phyloP scores from a whole-genome alignment of 2,113 vertebrate species.

The Camelus dromedarius region DNA sequence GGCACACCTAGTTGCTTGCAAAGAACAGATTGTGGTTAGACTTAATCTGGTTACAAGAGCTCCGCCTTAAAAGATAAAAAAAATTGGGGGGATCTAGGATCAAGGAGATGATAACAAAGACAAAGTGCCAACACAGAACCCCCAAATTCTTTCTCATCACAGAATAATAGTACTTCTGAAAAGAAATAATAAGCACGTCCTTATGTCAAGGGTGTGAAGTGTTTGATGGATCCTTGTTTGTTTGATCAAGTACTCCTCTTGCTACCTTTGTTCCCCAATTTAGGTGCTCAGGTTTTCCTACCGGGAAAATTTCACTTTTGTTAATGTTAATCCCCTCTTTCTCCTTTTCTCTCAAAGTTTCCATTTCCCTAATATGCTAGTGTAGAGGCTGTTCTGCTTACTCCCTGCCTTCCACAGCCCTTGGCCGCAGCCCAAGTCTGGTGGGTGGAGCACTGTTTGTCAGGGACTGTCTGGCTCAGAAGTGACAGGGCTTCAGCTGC shows the following conservation, averaged over 20 bases:
- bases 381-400: not conserved
- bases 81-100: not conserved
- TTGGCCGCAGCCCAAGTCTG: not conserved
- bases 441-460: constrained; percentile 39
- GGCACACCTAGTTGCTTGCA: not conserved
- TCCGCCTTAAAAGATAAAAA: not conserved
- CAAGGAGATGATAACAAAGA: not conserved
- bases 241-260: not conserved
- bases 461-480: constrained; percentile 71
- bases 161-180: not conserved
- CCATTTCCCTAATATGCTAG: constrained; percentile 57
- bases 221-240: not conserved
- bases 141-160: not conserved
- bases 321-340: not conserved
- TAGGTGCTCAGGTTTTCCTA: not conserved
- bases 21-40: not conserved
- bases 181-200: not conserved
- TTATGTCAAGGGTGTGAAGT: not conserved
- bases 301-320: constrained; percentile 59
- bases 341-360: constrained; percentile 58
- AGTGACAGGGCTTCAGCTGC: constrained; percentile 54
- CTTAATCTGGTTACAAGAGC: not conserved
- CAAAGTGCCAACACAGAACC: not conserved
- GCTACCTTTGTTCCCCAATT: not conserved
- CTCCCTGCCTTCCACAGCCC: not conserved